Percentiles rank a stretch among this genome's conserved stretches.
Evolutionary conservation across 2,113 vertebrate genomes (phyloP).

Genomic region (Phylloscopus whistleri): DNA sequence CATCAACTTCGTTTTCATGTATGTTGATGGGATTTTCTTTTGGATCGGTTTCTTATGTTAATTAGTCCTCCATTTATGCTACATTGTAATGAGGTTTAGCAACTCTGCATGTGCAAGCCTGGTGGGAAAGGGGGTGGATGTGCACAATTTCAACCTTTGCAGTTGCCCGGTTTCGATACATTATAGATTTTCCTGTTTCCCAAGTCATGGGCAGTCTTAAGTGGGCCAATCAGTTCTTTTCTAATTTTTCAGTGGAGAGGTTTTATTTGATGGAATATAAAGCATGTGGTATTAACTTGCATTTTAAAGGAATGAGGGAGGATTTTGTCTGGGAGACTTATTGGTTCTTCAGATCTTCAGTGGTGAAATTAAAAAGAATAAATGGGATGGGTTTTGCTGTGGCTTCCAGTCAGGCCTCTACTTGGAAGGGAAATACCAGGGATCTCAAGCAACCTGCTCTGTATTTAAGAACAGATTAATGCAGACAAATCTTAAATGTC

Average conservation of each 20-base stretch:
- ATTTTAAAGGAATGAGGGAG: neutral
- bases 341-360: neutral
- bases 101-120: neutral
- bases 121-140: conserved; percentile 13
- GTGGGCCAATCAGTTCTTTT: neutral
- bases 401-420: neutral
- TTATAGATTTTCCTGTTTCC: neutral
- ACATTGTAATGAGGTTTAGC: conserved; percentile 34
- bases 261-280: neutral
- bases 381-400: neutral
- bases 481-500: neutral
- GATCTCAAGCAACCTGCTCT: neutral
- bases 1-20: conserved; percentile 45
- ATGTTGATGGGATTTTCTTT: conserved; percentile 53
- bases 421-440: neutral
- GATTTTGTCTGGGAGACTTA: neutral
- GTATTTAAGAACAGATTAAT: neutral
- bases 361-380: neutral
- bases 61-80: conserved; percentile 49
- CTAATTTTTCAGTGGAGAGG: neutral
- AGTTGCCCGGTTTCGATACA: neutral
- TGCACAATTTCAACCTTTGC: neutral
- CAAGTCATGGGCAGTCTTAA: neutral
- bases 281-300: neutral
- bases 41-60: conserved; percentile 42